phyloP scores from a whole-genome alignment of 2,888 invertebrate species.

The Nymphalis c-album region DNA sequence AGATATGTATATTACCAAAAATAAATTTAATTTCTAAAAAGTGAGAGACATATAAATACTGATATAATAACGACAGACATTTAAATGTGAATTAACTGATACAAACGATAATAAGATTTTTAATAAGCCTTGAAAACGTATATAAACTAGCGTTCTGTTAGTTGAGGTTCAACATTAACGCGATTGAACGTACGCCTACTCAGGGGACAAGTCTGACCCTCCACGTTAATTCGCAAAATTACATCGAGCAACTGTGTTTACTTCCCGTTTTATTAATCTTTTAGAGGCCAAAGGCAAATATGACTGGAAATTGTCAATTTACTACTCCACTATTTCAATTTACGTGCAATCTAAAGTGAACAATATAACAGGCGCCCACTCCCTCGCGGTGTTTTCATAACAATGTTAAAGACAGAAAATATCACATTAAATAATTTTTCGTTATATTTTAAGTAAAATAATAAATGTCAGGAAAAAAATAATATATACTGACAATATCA shows the following conservation, averaged over 20 bases:
- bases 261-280: conserved; percentile 49
- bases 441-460: too few species aligned
- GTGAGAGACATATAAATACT: too few species aligned
- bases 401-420: background rate
- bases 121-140: conserved; percentile 5
- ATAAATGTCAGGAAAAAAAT: background rate
- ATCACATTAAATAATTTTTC: too few species aligned
- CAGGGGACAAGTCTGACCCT: conserved; percentile 45
- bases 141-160: conserved; percentile 31
- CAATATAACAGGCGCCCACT: conserved; percentile 12
- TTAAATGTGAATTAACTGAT: too few species aligned
- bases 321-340: conserved; percentile 38
- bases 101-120: background rate
- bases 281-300: conserved; percentile 42
- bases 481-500: background rate
- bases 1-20: too few species aligned
- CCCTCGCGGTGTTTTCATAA: conserved; percentile 3
- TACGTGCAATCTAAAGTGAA: conserved; percentile 31
- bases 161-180: conserved; percentile 42
- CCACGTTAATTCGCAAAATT: conserved; percentile 54
- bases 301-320: conserved; percentile 40
- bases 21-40: too few species aligned
- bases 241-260: conserved; percentile 51
- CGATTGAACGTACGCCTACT: conserved; percentile 47
- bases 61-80: too few species aligned